Conservation (phyloP, 2,797 vertebrate genomes). For the Chanos chanos region DNA sequence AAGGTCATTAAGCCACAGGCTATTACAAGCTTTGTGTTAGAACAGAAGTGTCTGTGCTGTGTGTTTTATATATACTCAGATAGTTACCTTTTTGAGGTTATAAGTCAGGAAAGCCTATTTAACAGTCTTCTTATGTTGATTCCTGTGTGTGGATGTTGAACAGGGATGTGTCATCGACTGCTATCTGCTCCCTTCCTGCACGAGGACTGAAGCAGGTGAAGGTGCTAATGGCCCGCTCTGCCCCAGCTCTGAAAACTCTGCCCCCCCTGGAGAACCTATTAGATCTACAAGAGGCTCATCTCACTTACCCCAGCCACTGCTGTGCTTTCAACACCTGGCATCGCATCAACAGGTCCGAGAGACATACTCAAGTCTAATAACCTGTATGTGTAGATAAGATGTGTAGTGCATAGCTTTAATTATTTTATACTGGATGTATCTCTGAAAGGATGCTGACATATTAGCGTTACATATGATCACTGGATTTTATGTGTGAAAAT, state of each 20-base stretch:
- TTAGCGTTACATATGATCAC: no score
- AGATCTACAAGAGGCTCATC: constrained; percentile 80
- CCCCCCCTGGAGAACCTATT: constrained; percentile 81
- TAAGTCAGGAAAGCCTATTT: no score
- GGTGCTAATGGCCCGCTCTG: constrained; percentile 77
- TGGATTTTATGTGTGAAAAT: no score
- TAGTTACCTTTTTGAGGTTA: no score
- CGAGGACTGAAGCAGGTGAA: constrained; percentile 80
- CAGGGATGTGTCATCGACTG: constrained; percentile 91
- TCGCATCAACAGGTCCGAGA: constrained; percentile 60
- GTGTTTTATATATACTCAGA: no score
- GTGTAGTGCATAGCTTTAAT: no score
- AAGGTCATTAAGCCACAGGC: no score
- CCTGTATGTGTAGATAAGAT: constrained; percentile 29
- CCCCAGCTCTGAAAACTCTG: constrained; percentile 85
- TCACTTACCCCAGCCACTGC: constrained; percentile 95
- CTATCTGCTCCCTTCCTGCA: constrained; percentile 77
- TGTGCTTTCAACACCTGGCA: constrained; percentile 90
- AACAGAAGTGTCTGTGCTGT: no score
- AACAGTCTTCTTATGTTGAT: not conserved
- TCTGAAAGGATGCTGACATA: no score
- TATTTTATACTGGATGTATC: no score
- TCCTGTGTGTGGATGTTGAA: constrained; percentile 1
- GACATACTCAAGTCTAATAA: constrained; percentile 6
- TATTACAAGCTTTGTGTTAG: no score